These are phyloP conservation scores for Heliconius hermathena DNA, from an alignment of 1,140 invertebrate genomes.

Conservation along the genomic window DNA sequence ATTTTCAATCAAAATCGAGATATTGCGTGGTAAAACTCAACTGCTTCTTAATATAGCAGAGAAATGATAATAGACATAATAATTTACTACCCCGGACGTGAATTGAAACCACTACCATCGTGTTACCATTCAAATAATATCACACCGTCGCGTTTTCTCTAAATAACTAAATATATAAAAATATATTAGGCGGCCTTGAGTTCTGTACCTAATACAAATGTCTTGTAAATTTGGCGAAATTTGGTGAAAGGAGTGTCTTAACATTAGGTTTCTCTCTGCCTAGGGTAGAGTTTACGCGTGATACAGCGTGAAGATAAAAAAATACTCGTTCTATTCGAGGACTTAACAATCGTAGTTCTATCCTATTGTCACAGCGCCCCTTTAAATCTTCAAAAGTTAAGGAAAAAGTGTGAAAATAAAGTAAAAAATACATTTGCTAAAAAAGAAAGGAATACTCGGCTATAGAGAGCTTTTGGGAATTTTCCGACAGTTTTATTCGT, in stretches of 20 bases:
- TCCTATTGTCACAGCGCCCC: neutral
- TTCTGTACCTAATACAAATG: too few relatives aligned
- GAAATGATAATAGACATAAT: too few relatives aligned
- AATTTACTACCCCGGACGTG: too few relatives aligned
- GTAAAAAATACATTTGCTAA: neutral
- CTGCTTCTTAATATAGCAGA: too few relatives aligned
- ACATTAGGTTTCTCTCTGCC: neutral
- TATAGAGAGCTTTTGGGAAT: slow-evolving; percentile 2
- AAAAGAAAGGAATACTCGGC: neutral
- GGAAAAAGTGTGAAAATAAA: slow-evolving; percentile 1
- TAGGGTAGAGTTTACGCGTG: neutral
- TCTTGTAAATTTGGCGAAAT: neutral
- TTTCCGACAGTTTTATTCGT: neutral
- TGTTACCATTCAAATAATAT: too few relatives aligned
- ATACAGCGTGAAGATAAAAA: too few relatives aligned
- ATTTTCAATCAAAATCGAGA: too few relatives aligned
- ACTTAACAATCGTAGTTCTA: slow-evolving; percentile 5
- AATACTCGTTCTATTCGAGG: neutral
- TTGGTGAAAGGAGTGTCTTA: neutral
- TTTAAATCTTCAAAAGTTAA: slow-evolving; percentile 13
- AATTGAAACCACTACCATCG: too few relatives aligned
- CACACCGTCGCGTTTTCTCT: too few relatives aligned
- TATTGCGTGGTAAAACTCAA: too few relatives aligned
- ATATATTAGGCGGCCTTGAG: too few relatives aligned
- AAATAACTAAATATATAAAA: too few relatives aligned